Evolutionary conservation across 2,113 vertebrate species (phyloP), one percentile per base, ranked within the genome.

Genomic region (Condylura cristata): DNA sequence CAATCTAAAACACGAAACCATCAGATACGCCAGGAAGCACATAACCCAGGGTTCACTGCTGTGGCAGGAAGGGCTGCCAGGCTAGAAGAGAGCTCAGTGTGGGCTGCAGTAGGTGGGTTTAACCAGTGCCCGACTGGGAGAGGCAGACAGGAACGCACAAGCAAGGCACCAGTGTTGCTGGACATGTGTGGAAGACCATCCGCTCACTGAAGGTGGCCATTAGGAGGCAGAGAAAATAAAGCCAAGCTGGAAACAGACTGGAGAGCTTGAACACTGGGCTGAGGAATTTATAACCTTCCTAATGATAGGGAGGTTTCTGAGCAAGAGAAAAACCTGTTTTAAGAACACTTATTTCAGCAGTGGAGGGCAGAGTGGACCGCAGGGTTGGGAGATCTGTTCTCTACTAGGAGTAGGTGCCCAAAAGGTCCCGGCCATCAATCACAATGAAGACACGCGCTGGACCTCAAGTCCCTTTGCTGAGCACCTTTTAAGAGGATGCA

Each of bases 31-130:
- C 28, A 20, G 58, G 46, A 66, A 34, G 70, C 30, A 8, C 48
- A 9, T 7, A 39, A 58, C 72, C 83, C 79, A 63, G 63, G 90
- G 80, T 91, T 86, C 94, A 86, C 41, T 68, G 74, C 56, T 70
- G 5, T 9, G 61, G 37, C 74, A 82, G 72, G 74, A 90, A 84
- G 78, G 14, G n/a, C 86, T 30, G 2, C 32, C 16, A 63, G 81
- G 66, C 75, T 58, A 60, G 44, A 32, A 14, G 26, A 37, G 74
- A 32, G 53, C 20, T 76, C 8, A 8, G 6, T 3, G 14, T 44
- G 30, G 71, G 37, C 22, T 0, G 0, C 44, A 41, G 51, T 1
- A 5, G 22, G 28, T 10, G 30, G 37, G 37, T 70, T 76, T 34
- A 78, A 56, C 41, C 37, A 34, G 32, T 65, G 74, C 44, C 6